Evolutionary conservation across 2,113 vertebrate species (phyloP).

Genomic region (Gadus chalcogrammus): DNA sequence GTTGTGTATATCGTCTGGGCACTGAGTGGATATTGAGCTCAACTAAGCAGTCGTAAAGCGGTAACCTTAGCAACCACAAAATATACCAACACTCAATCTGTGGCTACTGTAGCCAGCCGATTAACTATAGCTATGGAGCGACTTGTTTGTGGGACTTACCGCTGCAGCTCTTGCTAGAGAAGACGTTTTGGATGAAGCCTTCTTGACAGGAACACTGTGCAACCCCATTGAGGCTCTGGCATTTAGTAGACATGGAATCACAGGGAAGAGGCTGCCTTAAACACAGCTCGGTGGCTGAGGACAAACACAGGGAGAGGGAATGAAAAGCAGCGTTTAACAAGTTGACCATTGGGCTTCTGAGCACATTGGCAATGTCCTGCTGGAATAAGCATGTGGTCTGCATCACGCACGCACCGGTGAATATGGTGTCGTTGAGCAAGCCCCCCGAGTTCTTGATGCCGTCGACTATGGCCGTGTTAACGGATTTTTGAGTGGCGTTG

Average conservation of each 20-base stretch:
- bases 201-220: conserved; percentile 48
- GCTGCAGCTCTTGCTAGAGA: conserved; percentile 54
- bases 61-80: too few relatives aligned
- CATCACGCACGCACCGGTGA: conserved; percentile 23
- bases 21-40: too few relatives aligned
- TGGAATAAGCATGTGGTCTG: too few relatives aligned
- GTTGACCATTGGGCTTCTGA: too few relatives aligned
- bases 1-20: too few relatives aligned
- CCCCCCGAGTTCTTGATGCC: conserved; percentile 22
- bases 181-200: conserved; percentile 25
- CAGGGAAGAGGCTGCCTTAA: conserved; percentile 26
- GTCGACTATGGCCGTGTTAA: not conserved
- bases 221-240: not conserved
- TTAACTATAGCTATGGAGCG: not conserved
- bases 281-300: conserved; percentile 54
- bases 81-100: too few relatives aligned
- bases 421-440: conserved; percentile 23
- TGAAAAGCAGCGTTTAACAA: not conserved
- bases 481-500: not conserved
- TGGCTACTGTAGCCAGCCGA: not conserved
- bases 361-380: too few relatives aligned
- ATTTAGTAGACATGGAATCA: conserved; percentile 39
- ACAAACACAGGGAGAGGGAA: not conserved
- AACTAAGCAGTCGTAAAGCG: too few relatives aligned
- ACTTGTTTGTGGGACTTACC: conserved; percentile 38